Evolutionary conservation across 2,797 vertebrate genomes (phyloP), one percentile per base, ranked within the genome.

Genomic region (Pelobates cultripes): DNA sequence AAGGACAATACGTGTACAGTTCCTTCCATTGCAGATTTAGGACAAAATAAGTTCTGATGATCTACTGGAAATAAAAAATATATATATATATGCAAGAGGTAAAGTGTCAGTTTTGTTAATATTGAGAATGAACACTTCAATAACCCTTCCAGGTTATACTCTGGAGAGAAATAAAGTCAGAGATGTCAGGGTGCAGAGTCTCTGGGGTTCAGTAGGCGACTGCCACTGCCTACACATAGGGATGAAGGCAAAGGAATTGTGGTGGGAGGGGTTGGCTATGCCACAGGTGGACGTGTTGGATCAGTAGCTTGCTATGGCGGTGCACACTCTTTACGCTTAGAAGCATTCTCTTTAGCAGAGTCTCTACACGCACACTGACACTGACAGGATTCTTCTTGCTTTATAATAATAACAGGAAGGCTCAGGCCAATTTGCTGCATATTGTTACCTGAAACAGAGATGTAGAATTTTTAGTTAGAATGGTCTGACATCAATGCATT

Each of bases 321-420:
- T 88, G 85, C 9, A 88, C 88, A 3, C 85, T 86, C 47, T 86
- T 94, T 96, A 89, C 92, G 91, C 63, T 86, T 78, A 77, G 89
- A 86, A 44, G 89, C 93, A 90, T 95, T 96, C 85, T 99, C 97
- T 93, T 97, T 99, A 85, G 92, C 93, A 51, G 94, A 92, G 93
- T 99, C 97, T 92, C 98, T 94, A 92, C 98, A 99, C 82, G 96
- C 94, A 88, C 98, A 99, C 76, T 99, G 96, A 89, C 98, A 99
- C 94, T 98, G 97, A 89, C 98, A 99, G 43, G 96, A 96, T 87
- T 99, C 97, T 88, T 99, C 98, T 93, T 99, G 98, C 90, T 99
- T 99, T 91, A 99, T 99, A 91, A 99, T 99, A 90, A 99, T 99
- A 89, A 99, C 97, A 0, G 98, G 98, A 86, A 99, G 93, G 71